Conservation (phyloP, 1,140 invertebrate species). For the Pseudomyrmex sp. region DNA sequence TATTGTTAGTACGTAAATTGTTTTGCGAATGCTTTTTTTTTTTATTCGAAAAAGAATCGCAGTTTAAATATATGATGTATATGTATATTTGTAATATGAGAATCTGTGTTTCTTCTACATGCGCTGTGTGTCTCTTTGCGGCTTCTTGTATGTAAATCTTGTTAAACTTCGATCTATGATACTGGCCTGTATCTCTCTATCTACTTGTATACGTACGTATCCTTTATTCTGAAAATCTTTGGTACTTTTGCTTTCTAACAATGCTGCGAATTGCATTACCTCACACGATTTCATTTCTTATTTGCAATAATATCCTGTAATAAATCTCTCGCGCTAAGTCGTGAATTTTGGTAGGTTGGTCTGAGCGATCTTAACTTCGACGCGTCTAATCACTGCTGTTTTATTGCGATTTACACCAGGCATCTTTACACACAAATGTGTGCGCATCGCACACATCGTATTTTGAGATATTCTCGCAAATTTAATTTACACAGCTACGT, state of each 20-base stretch:
- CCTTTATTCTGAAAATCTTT: slow-evolving; percentile 77
- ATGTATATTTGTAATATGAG: slow-evolving; percentile 20
- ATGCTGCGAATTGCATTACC: slow-evolving; percentile 27
- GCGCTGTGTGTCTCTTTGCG: slow-evolving; percentile 48
- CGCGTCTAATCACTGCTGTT: not conserved
- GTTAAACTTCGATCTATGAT: slow-evolving; percentile 68
- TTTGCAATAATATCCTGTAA: slow-evolving; percentile 31
- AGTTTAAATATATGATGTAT: not conserved
- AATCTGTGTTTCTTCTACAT: slow-evolving; percentile 22
- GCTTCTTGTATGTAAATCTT: slow-evolving; percentile 57
- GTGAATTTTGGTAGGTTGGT: not conserved
- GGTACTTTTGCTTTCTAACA: slow-evolving; percentile 46
- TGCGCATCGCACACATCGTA: not conserved
- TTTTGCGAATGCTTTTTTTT: not conserved
- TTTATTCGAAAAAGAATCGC: not conserved
- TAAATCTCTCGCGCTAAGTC: slow-evolving; percentile 18
- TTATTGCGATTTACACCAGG: slow-evolving; percentile 4
- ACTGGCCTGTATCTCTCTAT: slow-evolving; percentile 76
- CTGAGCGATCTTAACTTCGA: slow-evolving; percentile 5
- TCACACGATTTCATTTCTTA: slow-evolving; percentile 21
- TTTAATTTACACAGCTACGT: not conserved
- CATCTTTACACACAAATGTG: not conserved
- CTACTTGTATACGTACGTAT: slow-evolving; percentile 83
- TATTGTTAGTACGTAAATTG: slow-evolving; percentile 33
- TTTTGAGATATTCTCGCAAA: not conserved